Evolutionary conservation across 1,140 invertebrate species (phyloP), one percentile per base, ranked within the genome.

Genomic region (Aphelinus atriplicis): DNA sequence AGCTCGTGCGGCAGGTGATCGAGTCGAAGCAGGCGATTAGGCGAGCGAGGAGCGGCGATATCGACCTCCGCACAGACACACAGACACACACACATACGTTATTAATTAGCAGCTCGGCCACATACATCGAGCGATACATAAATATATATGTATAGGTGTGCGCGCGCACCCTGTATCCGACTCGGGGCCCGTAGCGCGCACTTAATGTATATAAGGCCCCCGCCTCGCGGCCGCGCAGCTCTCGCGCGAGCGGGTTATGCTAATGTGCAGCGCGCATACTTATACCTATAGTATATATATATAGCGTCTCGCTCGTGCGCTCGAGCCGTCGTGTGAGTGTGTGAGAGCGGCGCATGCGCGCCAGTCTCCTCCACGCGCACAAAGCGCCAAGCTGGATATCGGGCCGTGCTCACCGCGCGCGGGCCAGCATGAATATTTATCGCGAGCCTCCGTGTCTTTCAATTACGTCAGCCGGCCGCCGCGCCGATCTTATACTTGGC

Each of bases 11-110:
- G 55, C 43, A 7, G 64, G 70, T 71, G 67, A 75, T 75, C 70
- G 65, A 65, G 61, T 70, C 62, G 73, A 58, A 70, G 47, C 62
- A 60, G 67, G 42, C 61, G 67, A 70, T 75, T 75, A 75, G 73
- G 42, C 51, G 56, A 53, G 58, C 58, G 61, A 67, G 63, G 26
- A 26, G 26, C 26, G 26, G 26, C 26, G 26, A 26, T 26, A 26
- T 26, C 26, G 26, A 26, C 26, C 26, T 0, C 26, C 26, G 26
- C 26, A 26, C 26, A 26, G 26, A 26, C 26, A 26, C 26, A 26
- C 26, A 26, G 26, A 26, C 43, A 47, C n/a, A 53, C 63, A 53
- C 7, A 65, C 2, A 48, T 65, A 53, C 48, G 47, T 7, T 26
- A 26, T 48, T 9, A 46, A 26, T n/a, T 26, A 55, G 6, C 5